Base-by-base conservation (phyloP, 2,888 invertebrate species). In the Ennomos fuscantarius region DNA sequence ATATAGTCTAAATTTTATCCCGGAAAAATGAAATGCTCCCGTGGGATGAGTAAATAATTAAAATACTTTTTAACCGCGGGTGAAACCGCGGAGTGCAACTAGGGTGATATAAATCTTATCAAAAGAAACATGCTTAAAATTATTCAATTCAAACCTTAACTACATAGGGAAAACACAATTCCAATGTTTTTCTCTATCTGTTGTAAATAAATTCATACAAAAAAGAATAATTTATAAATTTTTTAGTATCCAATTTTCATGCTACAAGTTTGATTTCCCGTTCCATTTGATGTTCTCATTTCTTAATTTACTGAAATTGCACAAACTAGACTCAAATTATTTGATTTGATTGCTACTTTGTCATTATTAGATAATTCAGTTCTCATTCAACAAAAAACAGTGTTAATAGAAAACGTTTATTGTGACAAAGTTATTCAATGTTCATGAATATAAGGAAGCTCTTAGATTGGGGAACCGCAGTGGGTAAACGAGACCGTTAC, bases 401-500 rank as follows among this genome's bases (percentile, higher is more conserved):
- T 37, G n/a, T 46, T 11, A 8, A 24, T 6, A n/a, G 15, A 8
- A 45, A 36, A 15, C 35, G 24, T 3, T 48, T 55, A 11, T 13
- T 44, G 9, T 33, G 48, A 55, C 39, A 55, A 40, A 31, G 49
- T 55, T 40, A 40, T 2, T 12, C 12, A 24, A 31, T 31, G 55
- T 31, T 11, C 40, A 35, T 37, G 44, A 39, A 37, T 36, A 36
- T 41, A 36, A 12, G 32, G 24, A 40, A 40, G 15, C 6, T 46
- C 12, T 34, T 37, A 56, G 37, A 58, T 54, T 49, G 40, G 60
- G 63, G 60, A 65, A 63, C 62, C 50, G 43, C 66, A 57, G 66
- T 63, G 71, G 72, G 75, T 70, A 72, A 79, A 79, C 71, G 79
- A 74, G 74, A 71, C 73, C 66, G 74, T 82, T 80, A 83, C 78